Conservation (phyloP, 2,797 vertebrate species). For the Sphenodon punctatus region DNA sequence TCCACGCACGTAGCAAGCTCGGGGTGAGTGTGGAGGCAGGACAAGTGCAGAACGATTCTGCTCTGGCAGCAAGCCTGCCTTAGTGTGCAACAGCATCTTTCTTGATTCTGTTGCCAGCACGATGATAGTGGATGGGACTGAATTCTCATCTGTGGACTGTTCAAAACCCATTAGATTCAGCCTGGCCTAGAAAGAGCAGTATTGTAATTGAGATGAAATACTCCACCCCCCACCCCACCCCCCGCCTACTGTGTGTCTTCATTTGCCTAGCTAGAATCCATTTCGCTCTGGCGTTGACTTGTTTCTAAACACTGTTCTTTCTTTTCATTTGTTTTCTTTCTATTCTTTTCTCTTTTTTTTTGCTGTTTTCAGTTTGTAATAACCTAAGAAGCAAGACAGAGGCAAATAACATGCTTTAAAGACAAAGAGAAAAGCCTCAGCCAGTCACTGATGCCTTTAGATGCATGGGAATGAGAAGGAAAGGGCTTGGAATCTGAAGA, state of each 20-base stretch:
- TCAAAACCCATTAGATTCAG: conserved; percentile 17
- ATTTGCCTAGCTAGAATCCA: conserved; percentile 3
- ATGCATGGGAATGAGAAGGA: background rate
- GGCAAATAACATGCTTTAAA: background rate
- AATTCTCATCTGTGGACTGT: conserved; percentile 16
- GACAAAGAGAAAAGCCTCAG: background rate
- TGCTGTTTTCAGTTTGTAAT: background rate
- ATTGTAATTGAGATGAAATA: conserved; percentile 17
- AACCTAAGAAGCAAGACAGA: background rate
- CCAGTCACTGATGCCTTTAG: background rate
- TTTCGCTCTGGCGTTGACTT: background rate
- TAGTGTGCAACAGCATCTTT: background rate
- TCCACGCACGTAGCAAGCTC: background rate
- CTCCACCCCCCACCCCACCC: background rate
- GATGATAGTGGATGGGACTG: accelerated
- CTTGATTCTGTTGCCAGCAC: background rate
- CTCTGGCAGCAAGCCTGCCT: background rate
- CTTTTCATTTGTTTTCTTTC: background rate
- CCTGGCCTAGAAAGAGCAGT: background rate
- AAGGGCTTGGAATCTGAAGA: background rate
- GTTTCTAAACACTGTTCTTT: background rate
- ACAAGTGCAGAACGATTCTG: background rate
- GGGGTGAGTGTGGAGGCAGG: background rate
- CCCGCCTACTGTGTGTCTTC: background rate
- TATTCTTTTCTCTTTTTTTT: background rate